Conservation (phyloP, 2,888 invertebrate species). For the Stegana nigrithorax region DNA sequence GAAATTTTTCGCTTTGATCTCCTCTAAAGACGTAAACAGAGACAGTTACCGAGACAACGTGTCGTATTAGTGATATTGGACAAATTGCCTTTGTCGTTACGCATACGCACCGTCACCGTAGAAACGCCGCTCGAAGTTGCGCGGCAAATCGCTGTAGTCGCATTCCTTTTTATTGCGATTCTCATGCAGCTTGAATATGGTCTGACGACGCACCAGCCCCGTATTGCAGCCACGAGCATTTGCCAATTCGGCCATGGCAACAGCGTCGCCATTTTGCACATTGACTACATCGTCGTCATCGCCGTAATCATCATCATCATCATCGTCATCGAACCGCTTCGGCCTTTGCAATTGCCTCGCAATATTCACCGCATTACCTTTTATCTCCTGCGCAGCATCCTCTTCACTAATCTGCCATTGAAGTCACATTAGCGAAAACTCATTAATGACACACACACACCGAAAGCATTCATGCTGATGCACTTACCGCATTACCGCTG, state of each 20-base stretch:
- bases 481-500: constrained; percentile 51
- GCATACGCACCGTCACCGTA: constrained; percentile 52
- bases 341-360: constrained; percentile 72
- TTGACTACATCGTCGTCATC: constrained; percentile 38
- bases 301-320: constrained; percentile 40
- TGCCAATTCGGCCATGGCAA: constrained; percentile 33
- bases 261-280: constrained; percentile 25
- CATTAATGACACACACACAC: background rate
- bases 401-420: constrained; percentile 57
- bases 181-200: constrained; percentile 63
- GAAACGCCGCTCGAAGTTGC: constrained; percentile 64
- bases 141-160: constrained; percentile 66
- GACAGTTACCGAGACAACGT: background rate
- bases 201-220: constrained; percentile 58
- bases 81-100: background rate
- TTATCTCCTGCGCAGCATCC: constrained; percentile 71
- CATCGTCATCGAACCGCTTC: constrained; percentile 63
- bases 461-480: background rate
- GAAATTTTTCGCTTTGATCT: constrained; percentile 60
- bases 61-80: background rate
- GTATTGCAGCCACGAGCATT: constrained; percentile 45
- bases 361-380: constrained; percentile 74
- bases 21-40: constrained; percentile 33
- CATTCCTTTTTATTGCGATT: constrained; percentile 52
- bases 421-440: background rate